Base-by-base conservation (phyloP, 2,888 invertebrate genomes). In the Orthosia incerta region DNA sequence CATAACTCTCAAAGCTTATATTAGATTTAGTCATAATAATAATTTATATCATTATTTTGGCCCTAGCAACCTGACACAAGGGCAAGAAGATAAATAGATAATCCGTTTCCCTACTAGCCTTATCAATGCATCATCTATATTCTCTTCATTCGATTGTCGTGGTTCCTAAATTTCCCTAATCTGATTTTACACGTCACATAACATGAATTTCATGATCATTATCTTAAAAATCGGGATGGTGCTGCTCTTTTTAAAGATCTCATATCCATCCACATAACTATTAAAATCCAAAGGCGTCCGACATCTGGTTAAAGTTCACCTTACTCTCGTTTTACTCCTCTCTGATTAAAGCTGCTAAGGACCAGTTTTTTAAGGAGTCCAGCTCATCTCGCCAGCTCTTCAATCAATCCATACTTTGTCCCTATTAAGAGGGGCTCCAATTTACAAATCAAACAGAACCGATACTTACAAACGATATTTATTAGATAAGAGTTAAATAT, bases 401-500 rank as follows among this genome's bases (percentile, higher is more conserved):
- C 15, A 4, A 23, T 55, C 23, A 31, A 15, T 53, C 3, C 13
- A 16, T 15, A 26, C 11, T 48, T 2, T 20, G 4, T 45, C 46
- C 4, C 4, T 15, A n/a, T 11, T 57, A 13, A 31, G 0, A 51
- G 16, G 46, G 16, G 15, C 4, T 13, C 3, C 4, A 46, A 11
- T 18, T 50, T 16, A 23, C 16, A 1, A 87, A 72, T 71, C n/a
- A 88, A 86, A 88, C 74, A 82, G 85, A 74, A 31, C n/a, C 62
- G 1, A 64, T 79, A 73, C 87, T 90, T 92, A 92, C 70, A 88
- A 92, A 91, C 87, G 88, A 90, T 85, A 55, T 93, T 92, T 92
- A 92, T 90, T 93, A 89, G 89, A 88, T 89, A 89, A 86, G 16
- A 88, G 87, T 90, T 89, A 89, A 88, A 89, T 92, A 93, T 93